Percentiles rank a stretch among this genome's conserved stretches.
Evolutionary conservation across 2,888 invertebrate species (phyloP).

Genomic region (Leucozona laternaria): DNA sequence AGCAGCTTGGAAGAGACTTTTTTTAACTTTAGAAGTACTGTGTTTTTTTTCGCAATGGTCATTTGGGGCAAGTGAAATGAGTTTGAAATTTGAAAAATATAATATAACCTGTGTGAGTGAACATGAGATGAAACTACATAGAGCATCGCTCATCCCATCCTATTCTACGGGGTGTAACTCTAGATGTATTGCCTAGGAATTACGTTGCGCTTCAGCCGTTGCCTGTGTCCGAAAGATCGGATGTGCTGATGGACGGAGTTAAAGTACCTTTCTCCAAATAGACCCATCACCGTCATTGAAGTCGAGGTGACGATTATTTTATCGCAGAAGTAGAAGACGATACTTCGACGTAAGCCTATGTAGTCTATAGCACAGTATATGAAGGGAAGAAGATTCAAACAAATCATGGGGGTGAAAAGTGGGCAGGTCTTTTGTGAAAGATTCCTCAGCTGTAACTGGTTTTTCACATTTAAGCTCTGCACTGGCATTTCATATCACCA

Average conservation of each 20-base stretch:
- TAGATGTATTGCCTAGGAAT: slow-evolving; percentile 69
- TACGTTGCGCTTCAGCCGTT: slow-evolving; percentile 69
- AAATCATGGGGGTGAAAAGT: slow-evolving; percentile 59
- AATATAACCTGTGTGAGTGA: slow-evolving; percentile 62
- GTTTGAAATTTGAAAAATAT: slow-evolving; percentile 68
- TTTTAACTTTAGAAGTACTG: slow-evolving; percentile 11
- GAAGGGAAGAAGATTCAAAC: neutral
- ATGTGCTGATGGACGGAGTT: slow-evolving; percentile 50
- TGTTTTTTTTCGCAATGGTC: slow-evolving; percentile 45
- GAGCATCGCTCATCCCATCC: slow-evolving; percentile 41
- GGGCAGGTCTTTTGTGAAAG: slow-evolving; percentile 80
- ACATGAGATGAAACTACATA: slow-evolving; percentile 51
- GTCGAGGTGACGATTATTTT: slow-evolving; percentile 65
- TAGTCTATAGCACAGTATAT: neutral
- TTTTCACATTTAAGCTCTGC: slow-evolving; percentile 81
- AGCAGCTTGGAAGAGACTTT: slow-evolving; percentile 5
- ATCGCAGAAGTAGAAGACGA: slow-evolving; percentile 24
- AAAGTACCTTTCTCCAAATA: slow-evolving; percentile 70
- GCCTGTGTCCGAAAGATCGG: slow-evolving; percentile 66
- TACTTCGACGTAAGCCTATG: neutral
- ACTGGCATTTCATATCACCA: slow-evolving; percentile 69
- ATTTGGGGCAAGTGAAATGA: slow-evolving; percentile 40
- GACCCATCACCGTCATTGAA: slow-evolving; percentile 66
- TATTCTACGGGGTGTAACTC: slow-evolving; percentile 56
- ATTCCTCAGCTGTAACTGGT: slow-evolving; percentile 83